Conservation (phyloP, 1,140 invertebrate genomes). For the Drosophila melanica region DNA sequence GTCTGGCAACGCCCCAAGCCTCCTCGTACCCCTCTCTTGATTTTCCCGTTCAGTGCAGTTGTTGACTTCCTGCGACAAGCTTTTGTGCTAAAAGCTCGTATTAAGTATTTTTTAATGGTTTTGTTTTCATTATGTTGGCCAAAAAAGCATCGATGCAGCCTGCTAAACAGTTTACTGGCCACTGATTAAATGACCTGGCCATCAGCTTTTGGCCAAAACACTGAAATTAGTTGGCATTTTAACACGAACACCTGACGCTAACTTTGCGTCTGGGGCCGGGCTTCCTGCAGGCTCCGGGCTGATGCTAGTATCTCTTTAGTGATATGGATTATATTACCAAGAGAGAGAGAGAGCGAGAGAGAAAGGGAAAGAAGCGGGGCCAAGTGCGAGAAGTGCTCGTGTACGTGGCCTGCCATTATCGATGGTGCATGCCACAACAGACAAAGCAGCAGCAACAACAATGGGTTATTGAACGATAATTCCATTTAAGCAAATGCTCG, state of each 20-base stretch:
- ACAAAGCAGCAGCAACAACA: constrained; percentile 23
- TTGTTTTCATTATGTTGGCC: constrained; percentile 69
- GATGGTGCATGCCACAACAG: constrained; percentile 58
- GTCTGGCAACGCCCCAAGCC: constrained; percentile 47
- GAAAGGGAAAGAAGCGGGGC: no score
- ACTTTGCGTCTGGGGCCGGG: constrained; percentile 19
- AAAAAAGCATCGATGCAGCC: constrained; percentile 41
- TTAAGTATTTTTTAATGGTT: constrained; percentile 66
- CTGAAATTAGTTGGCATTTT: constrained; percentile 83
- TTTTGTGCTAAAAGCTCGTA: constrained; percentile 59
- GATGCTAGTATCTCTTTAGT: constrained; percentile 65
- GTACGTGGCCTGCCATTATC: constrained; percentile 54
- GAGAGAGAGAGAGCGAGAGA: not conserved
- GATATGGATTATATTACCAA: constrained; percentile 71
- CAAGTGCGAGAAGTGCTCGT: constrained; percentile 5
- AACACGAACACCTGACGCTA: constrained; percentile 80
- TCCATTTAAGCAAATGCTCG: constrained; percentile 81
- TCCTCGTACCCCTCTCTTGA: not conserved
- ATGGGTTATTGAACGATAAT: constrained; percentile 80
- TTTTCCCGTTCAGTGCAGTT: not conserved
- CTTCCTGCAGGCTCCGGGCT: constrained; percentile 40
- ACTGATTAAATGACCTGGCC: constrained; percentile 70
- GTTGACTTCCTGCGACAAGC: constrained; percentile 69
- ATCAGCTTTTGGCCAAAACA: constrained; percentile 67
- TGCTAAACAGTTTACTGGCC: constrained; percentile 62